These are phyloP conservation scores for Isotomurus palustris DNA, from an alignment of 2,888 invertebrate species.

Conservation along the genomic window DNA sequence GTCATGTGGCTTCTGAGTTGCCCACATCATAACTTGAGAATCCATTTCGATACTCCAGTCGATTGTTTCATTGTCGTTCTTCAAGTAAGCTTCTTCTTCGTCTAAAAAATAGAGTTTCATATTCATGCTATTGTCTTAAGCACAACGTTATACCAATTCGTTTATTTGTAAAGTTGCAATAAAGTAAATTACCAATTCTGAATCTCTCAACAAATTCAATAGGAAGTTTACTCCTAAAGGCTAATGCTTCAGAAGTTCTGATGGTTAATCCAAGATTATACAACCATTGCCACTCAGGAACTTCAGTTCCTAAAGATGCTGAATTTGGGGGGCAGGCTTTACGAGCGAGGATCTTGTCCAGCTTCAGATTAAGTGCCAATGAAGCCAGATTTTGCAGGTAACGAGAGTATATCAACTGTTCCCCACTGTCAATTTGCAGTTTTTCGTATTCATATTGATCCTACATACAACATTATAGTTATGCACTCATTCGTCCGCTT, in stretches of 20 bases:
- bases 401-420: slow-evolving; percentile 58
- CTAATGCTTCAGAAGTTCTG: slow-evolving; percentile 56
- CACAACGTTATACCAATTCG: background rate
- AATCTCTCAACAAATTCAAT: slow-evolving; percentile 49
- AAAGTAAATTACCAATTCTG: slow-evolving; percentile 30
- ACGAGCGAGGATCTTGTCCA: slow-evolving; percentile 53
- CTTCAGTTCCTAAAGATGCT: slow-evolving; percentile 25
- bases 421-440: slow-evolving; percentile 57
- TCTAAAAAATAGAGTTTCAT: slow-evolving; percentile 10
- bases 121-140: background rate
- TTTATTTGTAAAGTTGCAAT: no score
- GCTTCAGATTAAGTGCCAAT: slow-evolving; percentile 55
- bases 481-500: background rate
- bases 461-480: slow-evolving; percentile 12
- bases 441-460: slow-evolving; percentile 53
- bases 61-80: slow-evolving; percentile 32
- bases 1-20: slow-evolving; percentile 55
- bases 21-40: slow-evolving; percentile 61
- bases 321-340: slow-evolving; percentile 1
- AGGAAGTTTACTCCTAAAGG: slow-evolving; percentile 54
- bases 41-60: slow-evolving; percentile 59
- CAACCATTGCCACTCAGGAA: slow-evolving; percentile 59
- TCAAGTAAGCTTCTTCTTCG: slow-evolving; percentile 38
- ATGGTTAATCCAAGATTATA: slow-evolving; percentile 56
- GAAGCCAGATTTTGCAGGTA: slow-evolving; percentile 59